phyloP scores from a whole-genome alignment of 2,113 vertebrate species.

The Anguilla rostrata region DNA sequence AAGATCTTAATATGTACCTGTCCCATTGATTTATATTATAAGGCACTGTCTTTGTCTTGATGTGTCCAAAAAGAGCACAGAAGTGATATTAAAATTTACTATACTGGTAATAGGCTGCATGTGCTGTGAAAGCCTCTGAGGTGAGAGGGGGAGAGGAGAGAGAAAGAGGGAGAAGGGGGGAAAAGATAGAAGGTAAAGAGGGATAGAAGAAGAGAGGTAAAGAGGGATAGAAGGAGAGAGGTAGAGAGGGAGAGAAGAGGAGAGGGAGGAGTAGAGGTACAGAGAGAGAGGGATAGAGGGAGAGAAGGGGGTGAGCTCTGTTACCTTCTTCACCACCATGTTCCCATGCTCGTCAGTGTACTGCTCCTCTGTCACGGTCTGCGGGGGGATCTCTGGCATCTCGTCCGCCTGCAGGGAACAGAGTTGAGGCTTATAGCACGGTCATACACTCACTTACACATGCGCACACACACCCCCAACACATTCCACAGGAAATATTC shows the following conservation, averaged over 20 bases:
- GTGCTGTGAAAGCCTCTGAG: neutral
- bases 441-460: neutral
- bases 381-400: conserved; percentile 82
- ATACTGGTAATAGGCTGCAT: neutral
- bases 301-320: neutral
- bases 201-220: neutral
- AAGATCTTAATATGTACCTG: too few relatives aligned
- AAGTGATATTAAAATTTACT: neutral
- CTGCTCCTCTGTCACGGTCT: conserved; percentile 88
- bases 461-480: neutral
- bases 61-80: too few relatives aligned
- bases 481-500: conserved; percentile 2
- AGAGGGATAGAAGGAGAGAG: neutral
- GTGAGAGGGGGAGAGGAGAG: too few relatives aligned
- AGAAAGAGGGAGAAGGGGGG: neutral
- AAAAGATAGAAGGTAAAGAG: neutral
- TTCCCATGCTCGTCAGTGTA: conserved; percentile 89
- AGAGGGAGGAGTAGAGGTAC: neutral
- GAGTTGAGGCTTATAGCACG: neutral
- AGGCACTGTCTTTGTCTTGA: neutral
- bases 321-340: conserved; percentile 89
- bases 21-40: neutral
- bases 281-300: neutral
- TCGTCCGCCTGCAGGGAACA: conserved; percentile 75
- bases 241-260: too few relatives aligned